Evolutionary conservation across 2,113 vertebrate species (phyloP), one percentile per base, ranked within the genome.

Genomic region (Pelmatolapia mariae): DNA sequence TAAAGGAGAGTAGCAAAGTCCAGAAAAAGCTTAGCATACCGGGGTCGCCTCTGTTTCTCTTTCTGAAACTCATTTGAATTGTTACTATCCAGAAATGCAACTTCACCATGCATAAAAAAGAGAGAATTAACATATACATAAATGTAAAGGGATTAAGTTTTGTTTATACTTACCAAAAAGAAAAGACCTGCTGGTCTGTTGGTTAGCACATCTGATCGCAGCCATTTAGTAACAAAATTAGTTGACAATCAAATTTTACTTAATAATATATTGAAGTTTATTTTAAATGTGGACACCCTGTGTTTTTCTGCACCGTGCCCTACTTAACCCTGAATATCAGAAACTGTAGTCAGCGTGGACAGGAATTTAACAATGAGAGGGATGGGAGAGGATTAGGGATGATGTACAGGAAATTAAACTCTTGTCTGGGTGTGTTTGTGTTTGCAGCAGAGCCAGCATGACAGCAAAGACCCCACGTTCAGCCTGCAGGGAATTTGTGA

Each of bases 401-500:
- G 29, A 86, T 81, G 61, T 19, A 52, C 15, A 16, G 18, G 43
- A 61, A 90, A 85, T 63, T 82, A 52, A 78, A 78, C 45, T 84
- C n/a, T 4, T 83, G 56, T 8, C 7, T 89, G 76, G 83, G n/a
- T 90, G 11, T 85, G 63, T 83, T 16, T 36, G 76, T 86, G n/a
- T 90, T 43, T 73, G 45, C 66, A 10, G 31, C 86, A 92, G 91
- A 87, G 31, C 13, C 89, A 93, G 89, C 79, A 81, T 78, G 73
- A 78, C 50, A 63, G 43, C 80, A 78, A 50, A 5, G 54, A 81
- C 7, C 24, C 92, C 50, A 43, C 6, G 3, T 96, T 95, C 95
- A 96, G 94, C 89, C 87, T 97, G 78, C 2, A 81, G 36, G 56
- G 83, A 1, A 86, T 97, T 38, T 96, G 94, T 78, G 73, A 89